phyloP scores from a whole-genome alignment of 2,797 vertebrate genomes.

The Astyanax mexicanus region DNA sequence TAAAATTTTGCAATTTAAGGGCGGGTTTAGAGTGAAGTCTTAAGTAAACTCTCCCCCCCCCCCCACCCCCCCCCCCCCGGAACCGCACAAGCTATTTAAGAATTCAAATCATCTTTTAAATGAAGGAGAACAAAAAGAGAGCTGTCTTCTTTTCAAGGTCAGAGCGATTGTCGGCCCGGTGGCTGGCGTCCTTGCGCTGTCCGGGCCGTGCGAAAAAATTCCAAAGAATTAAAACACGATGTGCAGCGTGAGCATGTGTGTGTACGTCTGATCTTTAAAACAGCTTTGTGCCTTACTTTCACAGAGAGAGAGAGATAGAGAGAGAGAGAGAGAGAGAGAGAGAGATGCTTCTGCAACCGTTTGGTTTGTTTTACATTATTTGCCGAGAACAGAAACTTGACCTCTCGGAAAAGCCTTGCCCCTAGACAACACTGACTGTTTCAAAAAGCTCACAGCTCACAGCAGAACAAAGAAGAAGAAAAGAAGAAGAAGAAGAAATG shows the following conservation, averaged over 20 bases:
- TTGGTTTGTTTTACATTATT: conserved; percentile 10
- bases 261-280: conserved; percentile 22
- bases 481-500: background rate
- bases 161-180: conserved; percentile 71
- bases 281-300: conserved; percentile 12
- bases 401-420: background rate
- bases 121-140: conserved; percentile 68
- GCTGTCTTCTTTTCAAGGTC: conserved; percentile 73
- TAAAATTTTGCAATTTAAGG: conserved; percentile 70
- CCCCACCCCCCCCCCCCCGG: background rate
- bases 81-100: conserved; percentile 64
- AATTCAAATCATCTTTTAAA: conserved; percentile 73
- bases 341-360: background rate
- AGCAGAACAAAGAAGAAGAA: background rate
- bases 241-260: background rate
- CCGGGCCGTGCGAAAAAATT: conserved; percentile 41
- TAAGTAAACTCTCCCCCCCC: background rate
- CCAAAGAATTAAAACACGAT: conserved; percentile 29
- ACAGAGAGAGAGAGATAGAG: conserved; percentile 6
- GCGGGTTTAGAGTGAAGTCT: conserved; percentile 67
- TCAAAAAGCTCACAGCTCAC: background rate
- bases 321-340: conserved; percentile 9
- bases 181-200: conserved; percentile 74
- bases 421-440: background rate
- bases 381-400: conserved; percentile 9